Percentiles rank a stretch among this genome's conserved stretches.
Conservation (phyloP, 2,888 invertebrate species). For the Aphodius sticticus region DNA sequence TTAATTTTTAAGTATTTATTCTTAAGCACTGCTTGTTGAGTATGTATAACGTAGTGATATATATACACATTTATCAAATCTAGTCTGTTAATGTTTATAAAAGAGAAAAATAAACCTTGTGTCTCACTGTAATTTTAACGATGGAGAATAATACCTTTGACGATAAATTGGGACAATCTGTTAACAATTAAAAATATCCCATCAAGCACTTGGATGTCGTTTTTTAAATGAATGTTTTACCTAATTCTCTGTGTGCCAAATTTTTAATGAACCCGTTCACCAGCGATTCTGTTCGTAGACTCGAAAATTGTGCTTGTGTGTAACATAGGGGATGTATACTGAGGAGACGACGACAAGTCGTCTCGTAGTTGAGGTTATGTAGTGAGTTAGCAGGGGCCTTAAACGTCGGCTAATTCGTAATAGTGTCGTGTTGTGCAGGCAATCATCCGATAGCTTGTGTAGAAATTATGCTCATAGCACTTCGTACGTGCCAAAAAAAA, state of each 20-base stretch:
- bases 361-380: constrained; percentile 42
- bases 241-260: not conserved
- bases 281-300: not conserved
- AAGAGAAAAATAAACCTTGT: not conserved
- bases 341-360: constrained; percentile 9
- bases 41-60: constrained; percentile 43
- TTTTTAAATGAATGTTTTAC: constrained; percentile 49
- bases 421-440: constrained; percentile 61
- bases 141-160: constrained; percentile 52
- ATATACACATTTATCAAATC: constrained; percentile 47
- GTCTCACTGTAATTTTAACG: not conserved
- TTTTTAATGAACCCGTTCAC: constrained; percentile 16
- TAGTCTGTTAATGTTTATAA: constrained; percentile 39
- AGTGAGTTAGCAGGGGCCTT: constrained; percentile 60
- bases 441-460: constrained; percentile 58
- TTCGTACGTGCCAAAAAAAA: constrained; percentile 13
- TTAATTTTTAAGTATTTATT: constrained; percentile 26
- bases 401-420: constrained; percentile 58
- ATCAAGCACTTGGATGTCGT: not conserved
- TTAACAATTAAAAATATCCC: constrained; percentile 49
- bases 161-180: constrained; percentile 61
- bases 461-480: constrained; percentile 34
- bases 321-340: constrained; percentile 11
- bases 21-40: constrained; percentile 46
- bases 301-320: not conserved